phyloP scores from a whole-genome alignment of 2,797 vertebrate species.

The Coccyzus lansbergi region DNA sequence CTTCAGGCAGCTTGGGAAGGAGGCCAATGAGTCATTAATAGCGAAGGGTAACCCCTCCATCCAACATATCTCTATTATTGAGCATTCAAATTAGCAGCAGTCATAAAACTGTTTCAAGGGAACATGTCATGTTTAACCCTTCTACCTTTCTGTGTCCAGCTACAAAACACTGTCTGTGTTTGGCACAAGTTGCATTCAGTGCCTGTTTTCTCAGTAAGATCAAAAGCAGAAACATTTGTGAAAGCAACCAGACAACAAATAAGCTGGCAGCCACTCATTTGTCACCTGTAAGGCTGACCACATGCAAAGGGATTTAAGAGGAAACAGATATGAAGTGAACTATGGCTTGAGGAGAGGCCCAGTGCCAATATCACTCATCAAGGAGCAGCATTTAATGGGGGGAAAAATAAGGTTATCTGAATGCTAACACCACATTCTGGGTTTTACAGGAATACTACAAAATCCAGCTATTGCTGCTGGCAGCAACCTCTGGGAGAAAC shows the following conservation, averaged over 20 bases:
- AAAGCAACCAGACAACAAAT: slow-evolving; percentile 26
- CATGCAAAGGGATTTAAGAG: slow-evolving; percentile 36
- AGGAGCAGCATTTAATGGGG: neutral
- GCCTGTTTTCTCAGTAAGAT: neutral
- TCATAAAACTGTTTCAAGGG: slow-evolving; percentile 18
- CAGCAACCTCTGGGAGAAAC: slow-evolving; percentile 15
- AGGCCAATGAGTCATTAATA: slow-evolving; percentile 72
- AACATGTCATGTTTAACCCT: neutral
- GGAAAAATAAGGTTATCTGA: slow-evolving; percentile 2
- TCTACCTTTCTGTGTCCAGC: neutral
- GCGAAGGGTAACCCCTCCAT: slow-evolving; percentile 62
- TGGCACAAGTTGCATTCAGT: neutral
- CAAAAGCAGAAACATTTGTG: slow-evolving; percentile 26
- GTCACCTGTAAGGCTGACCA: neutral
- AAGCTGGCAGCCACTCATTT: neutral
- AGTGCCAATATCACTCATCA: slow-evolving; percentile 17
- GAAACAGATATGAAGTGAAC: slow-evolving; percentile 67
- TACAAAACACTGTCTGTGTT: neutral
- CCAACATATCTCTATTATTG: slow-evolving; percentile 50
- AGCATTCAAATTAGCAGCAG: slow-evolving; percentile 51
- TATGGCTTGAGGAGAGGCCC: neutral
- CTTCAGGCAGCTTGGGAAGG: slow-evolving; percentile 73
- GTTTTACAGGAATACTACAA: neutral
- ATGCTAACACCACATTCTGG: neutral
- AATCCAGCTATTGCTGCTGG: neutral